Evolutionary conservation across 2,888 invertebrate genomes (phyloP), one percentile per base, ranked within the genome.

Genomic region (Drosophila mayaguana): DNA sequence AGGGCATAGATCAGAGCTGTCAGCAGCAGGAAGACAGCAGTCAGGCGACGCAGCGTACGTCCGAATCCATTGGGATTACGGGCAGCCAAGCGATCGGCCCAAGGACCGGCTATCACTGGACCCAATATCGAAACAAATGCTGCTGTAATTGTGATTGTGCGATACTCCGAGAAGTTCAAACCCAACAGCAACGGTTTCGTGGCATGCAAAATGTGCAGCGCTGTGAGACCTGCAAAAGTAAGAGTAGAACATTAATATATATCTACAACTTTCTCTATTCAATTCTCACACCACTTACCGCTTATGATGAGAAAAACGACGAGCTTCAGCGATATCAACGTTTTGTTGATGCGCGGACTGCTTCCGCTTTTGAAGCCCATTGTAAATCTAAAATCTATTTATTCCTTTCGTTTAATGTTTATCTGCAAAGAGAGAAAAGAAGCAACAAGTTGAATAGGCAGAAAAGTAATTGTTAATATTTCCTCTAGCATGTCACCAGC

Each of bases 291-390:
- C 91, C 4, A 87, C 91, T 90, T 71, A 96, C 96, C 97, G 90
- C 96, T 96, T 80, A 97, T 96, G 91, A 97, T 96, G 88, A 96
- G 94, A 93, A 97, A 97, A 59, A 97, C 94, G 53, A 97, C 95
- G 92, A 96, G 95, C 94, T 97, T 97, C 72, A 97, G 94, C 71
- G 96, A 95, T 78, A 96, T 94, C 80, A 97, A 94, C 92, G 96
- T 96, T 86, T 94, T 94, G 92, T 96, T 96, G 88, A 96, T 93
- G 70, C 93, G 91, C 81, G 93, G 93, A 86, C 92, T 93, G 70
- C 73, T 80, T 51, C 82, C 81, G 74, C 82, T 79, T 12, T 70
- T 70, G 63, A 89, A 91, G 70, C 92, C 92, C 92, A 92, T 74
- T 75, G 22, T 54, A 22, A 9, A 34, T 34, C 34, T 48, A 78